Percentiles rank a stretch among this genome's conserved stretches.
Evolutionary conservation across 2,888 invertebrate genomes (phyloP).

Genomic region (Cyrtodaria siliqua): DNA sequence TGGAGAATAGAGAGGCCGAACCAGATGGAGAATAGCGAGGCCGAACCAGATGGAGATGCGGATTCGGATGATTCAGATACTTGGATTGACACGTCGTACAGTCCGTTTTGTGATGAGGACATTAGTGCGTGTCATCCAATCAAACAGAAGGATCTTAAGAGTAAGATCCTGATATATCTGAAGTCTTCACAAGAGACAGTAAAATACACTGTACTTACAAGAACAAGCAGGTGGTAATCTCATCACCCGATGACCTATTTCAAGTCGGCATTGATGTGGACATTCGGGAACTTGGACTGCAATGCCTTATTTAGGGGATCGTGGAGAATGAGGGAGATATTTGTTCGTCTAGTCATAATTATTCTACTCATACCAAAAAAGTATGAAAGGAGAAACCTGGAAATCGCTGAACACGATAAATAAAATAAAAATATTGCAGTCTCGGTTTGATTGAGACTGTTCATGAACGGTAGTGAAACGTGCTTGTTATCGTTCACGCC

Average conservation of each 20-base stretch:
- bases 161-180: not conserved
- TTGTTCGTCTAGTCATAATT: not conserved
- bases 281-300: too few species aligned
- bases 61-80: too few species aligned
- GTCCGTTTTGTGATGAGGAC: not conserved
- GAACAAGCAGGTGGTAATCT: not conserved
- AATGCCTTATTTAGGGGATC: too few species aligned
- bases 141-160: not conserved
- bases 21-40: too few species aligned
- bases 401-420: too few species aligned
- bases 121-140: not conserved
- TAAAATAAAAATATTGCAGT: too few species aligned
- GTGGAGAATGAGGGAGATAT: not conserved
- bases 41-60: too few species aligned
- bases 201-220: constrained; percentile 12
- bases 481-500: too few species aligned
- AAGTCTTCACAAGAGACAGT: constrained; percentile 3
- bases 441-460: too few species aligned
- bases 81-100: too few species aligned
- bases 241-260: constrained; percentile 10
- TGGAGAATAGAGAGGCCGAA: not conserved
- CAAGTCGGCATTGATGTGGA: constrained; percentile 1
- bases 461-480: too few species aligned
- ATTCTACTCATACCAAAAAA: not conserved
- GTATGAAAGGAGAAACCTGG: too few species aligned